Percentiles rank a stretch among this genome's conserved stretches.
phyloP scores from a whole-genome alignment of 2,888 invertebrate species.

The Pecten maximus region DNA sequence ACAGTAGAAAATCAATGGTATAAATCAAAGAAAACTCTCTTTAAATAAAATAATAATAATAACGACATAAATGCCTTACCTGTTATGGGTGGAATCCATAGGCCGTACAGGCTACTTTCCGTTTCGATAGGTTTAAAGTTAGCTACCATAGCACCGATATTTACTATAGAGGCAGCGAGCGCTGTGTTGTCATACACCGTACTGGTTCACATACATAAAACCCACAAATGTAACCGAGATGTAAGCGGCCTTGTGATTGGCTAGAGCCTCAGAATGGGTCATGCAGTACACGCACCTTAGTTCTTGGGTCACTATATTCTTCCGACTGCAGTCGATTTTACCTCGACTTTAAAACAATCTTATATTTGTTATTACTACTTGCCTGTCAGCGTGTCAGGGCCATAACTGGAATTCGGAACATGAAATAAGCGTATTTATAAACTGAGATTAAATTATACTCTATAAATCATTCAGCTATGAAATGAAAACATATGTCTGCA shows the following conservation, averaged over 20 bases:
- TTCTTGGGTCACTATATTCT: conserved; percentile 27
- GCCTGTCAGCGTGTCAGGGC: not conserved
- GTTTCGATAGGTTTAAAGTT: conserved; percentile 57
- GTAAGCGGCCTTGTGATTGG: conserved; percentile 44
- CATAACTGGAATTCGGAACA: not conserved
- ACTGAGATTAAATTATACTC: not conserved
- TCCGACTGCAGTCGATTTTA: not conserved
- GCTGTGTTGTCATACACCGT: conserved; percentile 16
- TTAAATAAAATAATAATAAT: conserved; percentile 17
- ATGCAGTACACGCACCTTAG: conserved; percentile 5
- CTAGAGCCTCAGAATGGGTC: conserved; percentile 31
- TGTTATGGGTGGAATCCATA: conserved; percentile 58
- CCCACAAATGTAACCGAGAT: conserved; percentile 36
- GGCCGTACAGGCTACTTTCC: conserved; percentile 56
- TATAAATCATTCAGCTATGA: not conserved
- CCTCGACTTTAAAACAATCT: not conserved
- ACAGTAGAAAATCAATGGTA: not conserved
- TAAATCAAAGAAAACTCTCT: not conserved
- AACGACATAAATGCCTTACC: conserved; percentile 46
- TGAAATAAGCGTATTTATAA: not conserved
- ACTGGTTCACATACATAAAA: conserved; percentile 4
- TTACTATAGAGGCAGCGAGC: not conserved
- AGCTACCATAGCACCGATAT: conserved; percentile 53
- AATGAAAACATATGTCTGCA: conserved; percentile 5
- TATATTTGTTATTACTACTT: not conserved